phyloP scores from a whole-genome alignment of 2,888 invertebrate genomes.

The Drosophila demipolita region DNA sequence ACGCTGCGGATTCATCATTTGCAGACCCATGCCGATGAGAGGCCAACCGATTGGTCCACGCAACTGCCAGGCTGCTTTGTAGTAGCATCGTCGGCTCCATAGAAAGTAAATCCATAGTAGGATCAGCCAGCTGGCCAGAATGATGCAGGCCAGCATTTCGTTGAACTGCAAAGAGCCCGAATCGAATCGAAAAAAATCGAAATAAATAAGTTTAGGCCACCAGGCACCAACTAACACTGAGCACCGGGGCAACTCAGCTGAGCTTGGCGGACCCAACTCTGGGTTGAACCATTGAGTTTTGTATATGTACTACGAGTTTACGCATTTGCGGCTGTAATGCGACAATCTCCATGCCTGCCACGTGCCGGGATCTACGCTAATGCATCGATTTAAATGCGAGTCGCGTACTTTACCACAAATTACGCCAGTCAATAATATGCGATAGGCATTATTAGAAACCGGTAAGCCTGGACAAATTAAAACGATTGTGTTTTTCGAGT shows the following conservation, averaged over 20 bases:
- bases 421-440: slow-evolving; percentile 54
- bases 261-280: background rate
- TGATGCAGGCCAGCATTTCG: slow-evolving; percentile 69
- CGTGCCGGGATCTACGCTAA: slow-evolving; percentile 46
- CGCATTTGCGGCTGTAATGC: slow-evolving; percentile 59
- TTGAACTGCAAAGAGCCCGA: slow-evolving; percentile 43
- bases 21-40: slow-evolving; percentile 79
- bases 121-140: slow-evolving; percentile 57
- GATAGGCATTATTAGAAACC: slow-evolving; percentile 31
- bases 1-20: slow-evolving; percentile 83
- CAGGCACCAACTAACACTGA: slow-evolving; percentile 56
- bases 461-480: slow-evolving; percentile 9
- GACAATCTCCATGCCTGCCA: slow-evolving; percentile 53
- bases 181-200: slow-evolving; percentile 18
- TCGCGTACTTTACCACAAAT: slow-evolving; percentile 46
- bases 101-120: slow-evolving; percentile 74
- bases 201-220: slow-evolving; percentile 27
- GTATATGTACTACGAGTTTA: slow-evolving; percentile 55
- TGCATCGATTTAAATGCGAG: slow-evolving; percentile 52
- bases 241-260: background rate
- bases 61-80: slow-evolving; percentile 76
- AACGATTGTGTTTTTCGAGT: background rate
- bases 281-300: slow-evolving; percentile 59
- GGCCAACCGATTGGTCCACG: slow-evolving; percentile 82
- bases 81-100: slow-evolving; percentile 81